These are phyloP conservation scores for Labrus mixtus DNA, from an alignment of 2,113 vertebrate species.

Conservation along the genomic window DNA sequence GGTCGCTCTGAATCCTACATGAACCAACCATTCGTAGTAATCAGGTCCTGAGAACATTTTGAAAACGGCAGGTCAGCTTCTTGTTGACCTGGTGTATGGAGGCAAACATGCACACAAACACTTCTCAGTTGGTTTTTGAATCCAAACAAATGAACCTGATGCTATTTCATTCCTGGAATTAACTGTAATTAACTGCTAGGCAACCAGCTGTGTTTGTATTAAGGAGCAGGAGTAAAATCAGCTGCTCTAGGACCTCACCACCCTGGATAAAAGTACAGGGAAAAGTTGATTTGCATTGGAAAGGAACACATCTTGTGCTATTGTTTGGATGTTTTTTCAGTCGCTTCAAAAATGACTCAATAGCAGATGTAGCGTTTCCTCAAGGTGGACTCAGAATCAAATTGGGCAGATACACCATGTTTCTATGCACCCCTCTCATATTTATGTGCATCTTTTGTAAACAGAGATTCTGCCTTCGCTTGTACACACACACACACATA, in stretches of 20 bases:
- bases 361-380: slow-evolving; percentile 22
- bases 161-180: slow-evolving; percentile 1
- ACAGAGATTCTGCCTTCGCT: slow-evolving; percentile 48
- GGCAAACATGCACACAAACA: slow-evolving; percentile 5
- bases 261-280: slow-evolving; percentile 24
- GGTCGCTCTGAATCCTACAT: not conserved
- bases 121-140: not conserved
- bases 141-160: not conserved
- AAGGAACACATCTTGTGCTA: slow-evolving; percentile 1
- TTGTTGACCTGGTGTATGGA: not conserved
- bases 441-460: slow-evolving; percentile 63
- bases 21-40: not conserved
- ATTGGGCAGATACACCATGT: slow-evolving; percentile 28
- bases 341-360: slow-evolving; percentile 40
- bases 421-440: slow-evolving; percentile 39
- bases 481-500: slow-evolving; percentile 46
- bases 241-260: slow-evolving; percentile 22
- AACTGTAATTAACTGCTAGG: not conserved
- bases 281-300: slow-evolving; percentile 35
- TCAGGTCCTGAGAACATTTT: slow-evolving; percentile 12
- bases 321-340: slow-evolving; percentile 35
- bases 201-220: not conserved
- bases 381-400: slow-evolving; percentile 49
- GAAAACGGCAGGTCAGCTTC: not conserved
- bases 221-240: not conserved